Evolutionary conservation across 2,797 vertebrate species (phyloP).

Genomic region (Pseudochirops corinnae): DNA sequence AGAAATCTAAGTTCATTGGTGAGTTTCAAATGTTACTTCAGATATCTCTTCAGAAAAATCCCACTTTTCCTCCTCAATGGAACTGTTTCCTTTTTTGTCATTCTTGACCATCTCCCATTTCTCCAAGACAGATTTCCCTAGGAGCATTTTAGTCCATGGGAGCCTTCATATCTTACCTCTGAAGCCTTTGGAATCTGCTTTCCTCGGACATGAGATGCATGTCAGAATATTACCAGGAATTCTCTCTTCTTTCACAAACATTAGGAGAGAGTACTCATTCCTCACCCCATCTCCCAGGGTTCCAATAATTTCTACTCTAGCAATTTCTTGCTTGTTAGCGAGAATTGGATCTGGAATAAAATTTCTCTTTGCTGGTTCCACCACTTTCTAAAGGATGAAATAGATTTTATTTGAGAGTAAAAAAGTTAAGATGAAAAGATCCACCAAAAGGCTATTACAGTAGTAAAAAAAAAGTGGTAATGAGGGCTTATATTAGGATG

Average conservation of each 20-base stretch:
- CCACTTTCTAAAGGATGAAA: background rate
- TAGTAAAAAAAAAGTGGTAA: background rate
- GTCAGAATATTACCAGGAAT: background rate
- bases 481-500: background rate
- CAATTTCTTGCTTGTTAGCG: background rate
- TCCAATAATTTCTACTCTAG: background rate
- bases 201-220: background rate
- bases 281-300: background rate
- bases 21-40: background rate
- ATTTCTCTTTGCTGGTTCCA: background rate
- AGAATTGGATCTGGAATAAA: background rate
- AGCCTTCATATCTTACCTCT: background rate
- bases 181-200: background rate
- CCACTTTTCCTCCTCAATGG: background rate
- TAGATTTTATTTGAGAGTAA: background rate
- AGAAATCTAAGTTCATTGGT: background rate
- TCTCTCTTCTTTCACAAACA: background rate
- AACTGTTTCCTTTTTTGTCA: background rate
- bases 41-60: background rate
- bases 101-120: background rate
- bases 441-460: background rate
- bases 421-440: background rate
- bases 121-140: background rate
- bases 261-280: background rate
- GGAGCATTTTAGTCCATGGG: background rate